Evolutionary conservation across 2,797 vertebrate genomes (phyloP).

Genomic region (Oreochromis mossambicus): DNA sequence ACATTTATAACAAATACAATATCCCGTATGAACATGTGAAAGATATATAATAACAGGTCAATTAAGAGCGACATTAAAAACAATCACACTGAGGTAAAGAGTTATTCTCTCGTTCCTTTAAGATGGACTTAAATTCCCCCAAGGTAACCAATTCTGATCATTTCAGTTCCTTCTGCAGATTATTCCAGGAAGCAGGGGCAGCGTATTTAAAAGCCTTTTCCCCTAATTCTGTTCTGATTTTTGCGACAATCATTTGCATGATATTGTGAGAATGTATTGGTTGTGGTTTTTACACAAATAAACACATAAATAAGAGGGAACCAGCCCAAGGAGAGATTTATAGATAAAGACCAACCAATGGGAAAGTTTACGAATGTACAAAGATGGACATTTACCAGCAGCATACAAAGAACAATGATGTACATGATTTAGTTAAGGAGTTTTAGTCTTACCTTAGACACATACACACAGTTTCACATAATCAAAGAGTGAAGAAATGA

Average conservation of each 20-base stretch:
- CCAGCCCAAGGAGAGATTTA: background rate
- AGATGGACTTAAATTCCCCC: background rate
- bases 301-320: background rate
- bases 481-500: background rate
- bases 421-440: background rate
- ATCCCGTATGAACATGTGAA: background rate
- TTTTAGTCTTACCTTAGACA: background rate
- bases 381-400: background rate
- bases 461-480: slow-evolving; percentile 15
- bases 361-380: background rate
- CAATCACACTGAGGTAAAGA: background rate
- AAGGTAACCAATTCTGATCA: background rate
- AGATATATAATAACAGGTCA: background rate
- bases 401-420: background rate
- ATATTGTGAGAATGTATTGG: background rate
- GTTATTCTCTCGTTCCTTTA: background rate
- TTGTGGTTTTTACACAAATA: background rate
- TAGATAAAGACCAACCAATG: background rate
- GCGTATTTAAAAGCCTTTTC: background rate
- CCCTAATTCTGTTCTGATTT: background rate
- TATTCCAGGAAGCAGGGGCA: background rate
- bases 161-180: background rate
- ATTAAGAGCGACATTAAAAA: background rate
- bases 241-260: background rate
- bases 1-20: background rate